A percentile compares a stretch with the other conserved stretches of the same genome.
Conservation (phyloP, 2,797 vertebrate species). For the Diplodus sargus region DNA sequence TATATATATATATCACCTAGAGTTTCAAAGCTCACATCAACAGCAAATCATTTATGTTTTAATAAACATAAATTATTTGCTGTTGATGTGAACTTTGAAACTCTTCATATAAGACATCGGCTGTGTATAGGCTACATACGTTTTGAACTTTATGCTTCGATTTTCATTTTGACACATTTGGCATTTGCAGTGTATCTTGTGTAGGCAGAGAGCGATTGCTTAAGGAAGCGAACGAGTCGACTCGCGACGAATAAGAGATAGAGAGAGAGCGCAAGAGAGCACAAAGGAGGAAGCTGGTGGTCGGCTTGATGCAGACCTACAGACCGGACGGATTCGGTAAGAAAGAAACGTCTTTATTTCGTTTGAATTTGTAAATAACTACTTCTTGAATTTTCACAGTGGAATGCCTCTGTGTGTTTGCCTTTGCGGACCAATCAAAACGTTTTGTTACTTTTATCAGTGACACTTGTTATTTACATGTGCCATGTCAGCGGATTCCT, state of each 20-base stretch:
- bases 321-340: constrained; percentile 41
- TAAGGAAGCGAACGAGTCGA: not conserved
- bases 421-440: not conserved
- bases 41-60: no score
- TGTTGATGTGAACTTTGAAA: no score
- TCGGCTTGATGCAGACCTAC: constrained; percentile 26
- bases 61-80: no score
- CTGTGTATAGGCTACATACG: not conserved
- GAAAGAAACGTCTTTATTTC: not conserved
- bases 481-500: not conserved
- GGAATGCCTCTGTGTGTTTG: not conserved
- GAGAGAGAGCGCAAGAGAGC: not conserved
- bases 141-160: not conserved
- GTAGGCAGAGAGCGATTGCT: not conserved
- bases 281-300: not conserved
- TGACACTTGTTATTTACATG: not conserved
- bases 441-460: not conserved
- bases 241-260: not conserved
- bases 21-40: no score
- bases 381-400: not conserved
- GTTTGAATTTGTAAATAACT: no score
- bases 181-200: not conserved
- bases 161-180: not conserved
- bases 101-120: not conserved
- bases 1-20: no score